Percentiles rank a stretch among this genome's conserved stretches.
These are phyloP conservation scores for Branchipolynoe longqiensis DNA, from an alignment of 2,888 invertebrate genomes.

Conservation along the genomic window DNA sequence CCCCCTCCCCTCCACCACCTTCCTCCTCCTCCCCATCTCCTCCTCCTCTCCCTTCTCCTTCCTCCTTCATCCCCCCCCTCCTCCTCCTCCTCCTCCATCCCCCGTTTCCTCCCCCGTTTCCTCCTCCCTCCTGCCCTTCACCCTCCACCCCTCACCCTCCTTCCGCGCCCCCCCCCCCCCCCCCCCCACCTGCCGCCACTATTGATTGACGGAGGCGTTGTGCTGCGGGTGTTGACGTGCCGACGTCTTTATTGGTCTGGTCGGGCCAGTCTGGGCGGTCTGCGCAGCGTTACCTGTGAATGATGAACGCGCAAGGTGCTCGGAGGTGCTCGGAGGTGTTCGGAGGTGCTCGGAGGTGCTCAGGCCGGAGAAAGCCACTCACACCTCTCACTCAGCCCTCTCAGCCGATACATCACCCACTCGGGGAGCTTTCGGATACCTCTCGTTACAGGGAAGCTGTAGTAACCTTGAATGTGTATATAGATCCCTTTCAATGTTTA, in stretches of 20 bases:
- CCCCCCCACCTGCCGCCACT: neutral
- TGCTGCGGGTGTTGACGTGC: neutral
- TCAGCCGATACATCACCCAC: too few relatives aligned
- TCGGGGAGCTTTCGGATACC: too few relatives aligned
- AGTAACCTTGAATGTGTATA: too few relatives aligned
- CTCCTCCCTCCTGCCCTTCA: neutral
- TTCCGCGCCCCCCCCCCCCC: neutral
- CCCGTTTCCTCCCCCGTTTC: neutral
- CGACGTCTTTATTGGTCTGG: constrained; percentile 46
- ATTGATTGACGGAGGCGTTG: neutral
- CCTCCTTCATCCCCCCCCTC: neutral
- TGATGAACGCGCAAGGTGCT: constrained; percentile 5
- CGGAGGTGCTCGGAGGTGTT: neutral
- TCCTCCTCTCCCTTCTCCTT: neutral
- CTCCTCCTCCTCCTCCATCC: neutral
- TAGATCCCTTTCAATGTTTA: too few relatives aligned
- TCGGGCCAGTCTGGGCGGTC: neutral
- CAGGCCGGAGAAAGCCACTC: neutral
- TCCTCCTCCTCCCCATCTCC: neutral
- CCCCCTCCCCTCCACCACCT: neutral
- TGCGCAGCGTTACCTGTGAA: constrained; percentile 14
- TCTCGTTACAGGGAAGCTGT: too few relatives aligned
- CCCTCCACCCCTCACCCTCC: neutral
- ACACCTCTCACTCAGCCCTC: neutral
- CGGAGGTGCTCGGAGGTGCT: neutral